These are phyloP conservation scores for Hydrozoanthus gracilis DNA, from an alignment of 92 coral and sea anemone species.

Conservation along the genomic window DNA sequence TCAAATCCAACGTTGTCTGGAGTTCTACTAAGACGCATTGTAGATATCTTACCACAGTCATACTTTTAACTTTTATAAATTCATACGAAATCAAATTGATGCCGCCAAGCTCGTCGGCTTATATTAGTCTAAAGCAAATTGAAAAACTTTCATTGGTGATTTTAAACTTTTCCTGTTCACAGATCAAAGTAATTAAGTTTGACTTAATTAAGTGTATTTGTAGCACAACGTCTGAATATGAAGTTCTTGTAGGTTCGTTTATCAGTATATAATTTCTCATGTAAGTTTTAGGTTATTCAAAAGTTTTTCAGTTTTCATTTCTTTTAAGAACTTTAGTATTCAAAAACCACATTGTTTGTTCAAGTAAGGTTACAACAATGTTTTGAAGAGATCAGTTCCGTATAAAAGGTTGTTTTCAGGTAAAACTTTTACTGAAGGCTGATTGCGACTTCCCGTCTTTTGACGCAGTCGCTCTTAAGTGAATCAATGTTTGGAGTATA, in stretches of 20 bases:
- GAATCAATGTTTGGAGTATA: not conserved
- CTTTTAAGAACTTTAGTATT: not conserved
- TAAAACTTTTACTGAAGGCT: not conserved
- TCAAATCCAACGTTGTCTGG: not conserved
- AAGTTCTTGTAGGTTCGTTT: not conserved
- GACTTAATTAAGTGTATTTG: slow-evolving; percentile 2
- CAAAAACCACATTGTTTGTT: not conserved
- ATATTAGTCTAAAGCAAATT: too few species aligned
- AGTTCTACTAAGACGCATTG: not conserved
- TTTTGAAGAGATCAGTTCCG: not conserved
- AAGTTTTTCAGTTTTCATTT: not conserved
- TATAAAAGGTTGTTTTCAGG: not conserved
- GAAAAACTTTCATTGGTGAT: too few species aligned
- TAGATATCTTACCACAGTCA: not conserved
- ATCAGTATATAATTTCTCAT: not conserved
- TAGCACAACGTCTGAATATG: not conserved
- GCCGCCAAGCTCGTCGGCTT: not conserved
- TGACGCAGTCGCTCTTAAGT: not conserved
- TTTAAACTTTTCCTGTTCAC: too few species aligned
- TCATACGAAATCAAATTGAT: slow-evolving; percentile 1
- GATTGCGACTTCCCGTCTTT: not conserved
- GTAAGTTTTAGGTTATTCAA: not conserved
- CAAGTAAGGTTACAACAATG: not conserved
- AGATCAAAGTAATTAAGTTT: not conserved
- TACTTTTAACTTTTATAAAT: not conserved